Evolutionary conservation across 2,113 vertebrate genomes (phyloP).

Genomic region (Poicephalus meyeri): DNA sequence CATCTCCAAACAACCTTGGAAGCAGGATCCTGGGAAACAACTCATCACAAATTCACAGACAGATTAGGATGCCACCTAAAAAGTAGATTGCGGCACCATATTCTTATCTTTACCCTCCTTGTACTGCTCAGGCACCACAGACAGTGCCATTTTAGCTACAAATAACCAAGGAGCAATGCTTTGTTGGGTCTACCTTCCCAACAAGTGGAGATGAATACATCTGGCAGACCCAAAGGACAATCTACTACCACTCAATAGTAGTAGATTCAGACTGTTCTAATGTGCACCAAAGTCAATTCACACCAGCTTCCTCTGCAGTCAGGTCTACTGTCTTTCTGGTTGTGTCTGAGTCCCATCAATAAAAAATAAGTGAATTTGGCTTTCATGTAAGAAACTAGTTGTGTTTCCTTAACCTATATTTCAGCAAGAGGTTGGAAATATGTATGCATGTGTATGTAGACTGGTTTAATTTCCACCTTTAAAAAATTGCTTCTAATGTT

Average conservation of each 20-base stretch:
- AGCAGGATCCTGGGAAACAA: neutral
- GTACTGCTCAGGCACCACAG: neutral
- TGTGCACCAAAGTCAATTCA: neutral
- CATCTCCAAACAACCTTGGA: neutral
- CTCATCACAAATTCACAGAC: neutral
- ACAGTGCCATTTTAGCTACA: neutral
- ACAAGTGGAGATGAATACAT: neutral
- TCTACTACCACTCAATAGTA: neutral
- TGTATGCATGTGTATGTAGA: neutral
- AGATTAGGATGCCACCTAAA: neutral
- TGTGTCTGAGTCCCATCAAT: neutral
- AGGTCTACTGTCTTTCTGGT: neutral
- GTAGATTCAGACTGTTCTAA: neutral
- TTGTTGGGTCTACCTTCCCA: neutral
- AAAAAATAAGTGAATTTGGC: neutral
- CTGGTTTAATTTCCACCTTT: neutral
- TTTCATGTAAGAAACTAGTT: neutral
- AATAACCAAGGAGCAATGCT: neutral
- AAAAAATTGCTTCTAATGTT: neutral
- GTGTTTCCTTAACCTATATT: neutral
- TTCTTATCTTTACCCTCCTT: neutral
- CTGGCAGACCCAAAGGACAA: neutral
- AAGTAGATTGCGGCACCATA: neutral
- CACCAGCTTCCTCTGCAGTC: neutral
- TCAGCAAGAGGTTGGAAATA: neutral